These are phyloP conservation scores for Heteromyza rotundicornis DNA, from an alignment of 2,888 invertebrate genomes.

Conservation along the genomic window DNA sequence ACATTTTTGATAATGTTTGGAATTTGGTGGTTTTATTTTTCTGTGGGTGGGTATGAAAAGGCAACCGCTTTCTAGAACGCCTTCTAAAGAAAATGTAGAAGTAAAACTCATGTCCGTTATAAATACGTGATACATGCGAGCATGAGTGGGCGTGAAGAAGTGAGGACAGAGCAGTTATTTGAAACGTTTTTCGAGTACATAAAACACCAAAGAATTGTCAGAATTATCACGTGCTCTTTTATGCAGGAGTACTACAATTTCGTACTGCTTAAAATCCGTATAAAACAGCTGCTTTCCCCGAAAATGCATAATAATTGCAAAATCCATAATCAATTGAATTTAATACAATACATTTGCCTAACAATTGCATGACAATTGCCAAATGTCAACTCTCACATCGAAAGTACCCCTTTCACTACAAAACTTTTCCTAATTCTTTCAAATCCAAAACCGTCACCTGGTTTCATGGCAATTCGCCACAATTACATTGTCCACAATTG, in stretches of 20 bases:
- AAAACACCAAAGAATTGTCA: background rate
- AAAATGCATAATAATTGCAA: constrained; percentile 1
- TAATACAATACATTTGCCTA: background rate
- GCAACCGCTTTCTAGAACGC: constrained; percentile 18
- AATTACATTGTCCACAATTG: no score
- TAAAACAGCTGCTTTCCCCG: background rate
- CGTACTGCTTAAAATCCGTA: no score
- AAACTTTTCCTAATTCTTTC: background rate
- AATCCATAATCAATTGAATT: background rate
- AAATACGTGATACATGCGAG: no score
- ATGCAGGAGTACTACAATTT: no score
- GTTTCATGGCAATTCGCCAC: constrained; percentile 10
- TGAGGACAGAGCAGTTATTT: background rate
- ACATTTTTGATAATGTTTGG: background rate
- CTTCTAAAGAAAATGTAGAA: constrained; percentile 3
- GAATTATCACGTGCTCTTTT: background rate
- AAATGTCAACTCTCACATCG: no score
- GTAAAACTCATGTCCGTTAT: no score
- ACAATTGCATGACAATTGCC: constrained; percentile 1
- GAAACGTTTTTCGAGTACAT: background rate
- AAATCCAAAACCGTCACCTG: constrained; percentile 18
- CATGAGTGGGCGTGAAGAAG: background rate
- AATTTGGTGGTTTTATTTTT: no score
- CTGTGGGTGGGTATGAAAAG: constrained; percentile 10
- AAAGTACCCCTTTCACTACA: constrained; percentile 13